Base-by-base conservation (phyloP, 1,140 invertebrate species). In the Drosophila serrata region DNA sequence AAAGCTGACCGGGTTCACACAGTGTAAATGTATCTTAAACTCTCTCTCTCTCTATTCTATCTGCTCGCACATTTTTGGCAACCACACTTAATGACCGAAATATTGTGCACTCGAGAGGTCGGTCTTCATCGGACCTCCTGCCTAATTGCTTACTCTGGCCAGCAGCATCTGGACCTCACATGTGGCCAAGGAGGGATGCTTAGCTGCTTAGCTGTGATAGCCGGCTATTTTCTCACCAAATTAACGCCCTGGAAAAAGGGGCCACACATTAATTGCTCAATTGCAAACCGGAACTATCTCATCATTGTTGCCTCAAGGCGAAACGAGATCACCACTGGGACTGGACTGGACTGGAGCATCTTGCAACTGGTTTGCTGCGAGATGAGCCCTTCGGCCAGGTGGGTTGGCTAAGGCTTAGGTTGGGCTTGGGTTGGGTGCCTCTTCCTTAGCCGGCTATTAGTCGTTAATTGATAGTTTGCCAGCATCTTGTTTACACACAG, bases 391-490 rank as follows among this genome's bases (percentile, higher is more conserved):
- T 33, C 15, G 24, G 42, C 65, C 65, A 62, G 65, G 35, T 70
- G 59, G 65, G 45, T 6, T 39, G 35, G 31, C 35, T 4, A 24
- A 24, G 24, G 4, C 24, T 29, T 29, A 11, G 11, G 33, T 33
- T 33, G 3, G 33, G 3, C 4, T 33, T 29, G 3, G 33, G 51
- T 19, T 57, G 56, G 45, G 65, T 69, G 27, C 45, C 45, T 55
- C 27, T 56, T 40, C 40, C 68, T 65, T 65, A n/a, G 31, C 61
- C 72, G 63, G 75, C 84, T 87, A 87, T 87, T 87, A 87, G 84
- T 60, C 61, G 84, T 90, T 88, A 88, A 88, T 88, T 88, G 84
- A 87, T 87, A 87, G 85, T 86, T 84, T 75, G 77, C 73, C 77
- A 61, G 67, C 80, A 64, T 78, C 67, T 78, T 76, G 75, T 75